Conservation (phyloP, 1,140 invertebrate genomes). For the Drosophila yakuba region DNA sequence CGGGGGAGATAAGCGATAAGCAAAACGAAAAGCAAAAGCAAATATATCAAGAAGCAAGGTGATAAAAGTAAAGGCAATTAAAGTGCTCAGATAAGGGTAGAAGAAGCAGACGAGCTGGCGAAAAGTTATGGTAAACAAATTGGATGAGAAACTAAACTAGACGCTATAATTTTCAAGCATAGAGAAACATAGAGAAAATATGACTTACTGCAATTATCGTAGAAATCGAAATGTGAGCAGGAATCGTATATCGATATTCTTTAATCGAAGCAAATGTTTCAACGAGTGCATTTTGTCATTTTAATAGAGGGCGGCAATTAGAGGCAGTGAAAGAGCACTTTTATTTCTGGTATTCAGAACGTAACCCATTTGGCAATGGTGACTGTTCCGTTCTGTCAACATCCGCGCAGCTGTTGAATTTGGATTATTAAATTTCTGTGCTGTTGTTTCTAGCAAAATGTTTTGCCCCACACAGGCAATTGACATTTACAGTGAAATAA, state of each 20-base stretch:
- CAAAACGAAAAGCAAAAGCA: conserved; percentile 15
- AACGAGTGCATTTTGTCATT: too few relatives aligned
- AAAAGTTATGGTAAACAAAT: conserved; percentile 7
- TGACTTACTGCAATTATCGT: too few relatives aligned
- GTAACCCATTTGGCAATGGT: conserved; percentile 64
- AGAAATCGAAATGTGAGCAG: too few relatives aligned
- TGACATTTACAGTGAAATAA: conserved; percentile 70
- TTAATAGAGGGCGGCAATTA: not conserved
- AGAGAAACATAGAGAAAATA: not conserved
- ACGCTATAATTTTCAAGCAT: not conserved
- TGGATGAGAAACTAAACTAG: not conserved
- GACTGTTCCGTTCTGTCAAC: conserved; percentile 40
- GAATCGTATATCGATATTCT: too few relatives aligned
- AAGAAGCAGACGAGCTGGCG: not conserved
- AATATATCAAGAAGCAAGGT: conserved; percentile 37
- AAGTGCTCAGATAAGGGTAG: conserved; percentile 18
- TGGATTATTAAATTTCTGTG: conserved; percentile 45
- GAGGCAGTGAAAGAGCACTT: conserved; percentile 11
- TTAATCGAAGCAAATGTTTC: not conserved
- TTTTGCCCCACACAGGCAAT: conserved; percentile 57
- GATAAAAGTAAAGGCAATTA: conserved; percentile 50
- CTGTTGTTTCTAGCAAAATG: conserved; percentile 63
- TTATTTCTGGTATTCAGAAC: conserved; percentile 67
- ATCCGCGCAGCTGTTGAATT: conserved; percentile 46
- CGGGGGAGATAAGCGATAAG: conserved; percentile 36